Evolutionary conservation across 2,797 vertebrate genomes (phyloP).

Genomic region (Oceanodroma leucorhoa): DNA sequence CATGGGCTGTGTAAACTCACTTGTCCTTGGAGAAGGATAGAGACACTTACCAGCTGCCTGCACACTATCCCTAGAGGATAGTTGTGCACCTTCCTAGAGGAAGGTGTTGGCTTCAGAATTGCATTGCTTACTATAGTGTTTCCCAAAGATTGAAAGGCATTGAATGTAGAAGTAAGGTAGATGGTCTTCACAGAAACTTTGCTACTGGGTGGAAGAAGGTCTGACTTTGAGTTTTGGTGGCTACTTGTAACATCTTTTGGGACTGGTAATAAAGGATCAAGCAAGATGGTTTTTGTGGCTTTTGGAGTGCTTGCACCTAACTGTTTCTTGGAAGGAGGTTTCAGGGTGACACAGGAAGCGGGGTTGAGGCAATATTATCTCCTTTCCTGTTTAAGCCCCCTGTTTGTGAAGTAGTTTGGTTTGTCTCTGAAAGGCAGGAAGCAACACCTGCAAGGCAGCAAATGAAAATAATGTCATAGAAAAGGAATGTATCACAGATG

Average conservation of each 20-base stretch:
- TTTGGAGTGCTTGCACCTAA: not conserved
- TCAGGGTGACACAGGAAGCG: not conserved
- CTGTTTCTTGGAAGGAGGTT: conserved; percentile 1
- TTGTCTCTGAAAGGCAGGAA: conserved; percentile 50
- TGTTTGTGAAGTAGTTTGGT: not conserved
- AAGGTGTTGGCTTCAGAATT: not conserved
- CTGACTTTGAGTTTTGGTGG: not conserved
- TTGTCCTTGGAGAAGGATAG: not conserved
- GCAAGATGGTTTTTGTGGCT: not conserved
- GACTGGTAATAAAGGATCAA: not conserved
- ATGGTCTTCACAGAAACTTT: conserved; percentile 28
- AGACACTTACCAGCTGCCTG: not conserved
- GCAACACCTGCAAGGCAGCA: conserved; percentile 59
- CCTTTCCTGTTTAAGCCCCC: conserved; percentile 37
- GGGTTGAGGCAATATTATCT: conserved; percentile 5
- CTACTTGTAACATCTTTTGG: not conserved
- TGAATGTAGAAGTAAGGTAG: conserved; percentile 13
- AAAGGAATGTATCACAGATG: not conserved
- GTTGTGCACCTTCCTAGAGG: no score
- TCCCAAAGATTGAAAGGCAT: not conserved
- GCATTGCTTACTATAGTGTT: not conserved
- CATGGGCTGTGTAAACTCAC: not conserved
- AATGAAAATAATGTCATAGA: not conserved
- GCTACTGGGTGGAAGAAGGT: not conserved
- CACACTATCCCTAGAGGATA: not conserved